phyloP scores from a whole-genome alignment of 2,888 invertebrate genomes.

The Morpho deidamia region DNA sequence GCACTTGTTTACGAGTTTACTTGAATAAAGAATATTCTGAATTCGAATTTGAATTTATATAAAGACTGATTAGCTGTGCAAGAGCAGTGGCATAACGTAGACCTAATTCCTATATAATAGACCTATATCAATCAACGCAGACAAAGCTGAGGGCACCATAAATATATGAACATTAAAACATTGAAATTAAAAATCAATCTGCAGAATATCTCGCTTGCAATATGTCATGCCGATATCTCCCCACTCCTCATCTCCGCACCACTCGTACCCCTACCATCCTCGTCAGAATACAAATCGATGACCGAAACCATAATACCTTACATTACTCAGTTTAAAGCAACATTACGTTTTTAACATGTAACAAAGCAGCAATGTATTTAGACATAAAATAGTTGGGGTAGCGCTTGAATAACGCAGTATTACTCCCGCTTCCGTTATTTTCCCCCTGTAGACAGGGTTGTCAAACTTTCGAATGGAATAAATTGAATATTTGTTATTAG shows the following conservation, averaged over 20 bases:
- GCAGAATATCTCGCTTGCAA: constrained; percentile 13
- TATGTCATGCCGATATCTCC: constrained; percentile 12
- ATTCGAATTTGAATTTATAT: too few species aligned
- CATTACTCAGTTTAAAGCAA: constrained; percentile 12
- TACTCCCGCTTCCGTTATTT: constrained; percentile 34
- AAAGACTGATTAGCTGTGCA: too few species aligned
- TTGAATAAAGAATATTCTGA: too few species aligned
- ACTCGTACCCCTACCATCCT: neutral
- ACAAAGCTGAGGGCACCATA: too few species aligned
- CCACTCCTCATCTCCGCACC: neutral
- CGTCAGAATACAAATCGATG: neutral
- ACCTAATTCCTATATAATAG: too few species aligned
- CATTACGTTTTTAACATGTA: neutral
- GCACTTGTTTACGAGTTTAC: too few species aligned
- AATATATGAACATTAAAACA: constrained; percentile 3
- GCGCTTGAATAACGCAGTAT: constrained; percentile 33
- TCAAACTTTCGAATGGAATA: neutral
- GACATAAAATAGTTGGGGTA: constrained; percentile 9
- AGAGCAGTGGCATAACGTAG: too few species aligned
- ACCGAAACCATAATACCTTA: neutral
- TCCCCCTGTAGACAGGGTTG: constrained; percentile 25
- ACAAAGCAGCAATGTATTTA: constrained; percentile 15
- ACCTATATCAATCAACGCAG: too few species aligned
- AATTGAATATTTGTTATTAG: neutral
- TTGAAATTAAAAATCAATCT: constrained; percentile 10